Conservation (phyloP, 2,113 vertebrate species). For the Rynchops niger region DNA sequence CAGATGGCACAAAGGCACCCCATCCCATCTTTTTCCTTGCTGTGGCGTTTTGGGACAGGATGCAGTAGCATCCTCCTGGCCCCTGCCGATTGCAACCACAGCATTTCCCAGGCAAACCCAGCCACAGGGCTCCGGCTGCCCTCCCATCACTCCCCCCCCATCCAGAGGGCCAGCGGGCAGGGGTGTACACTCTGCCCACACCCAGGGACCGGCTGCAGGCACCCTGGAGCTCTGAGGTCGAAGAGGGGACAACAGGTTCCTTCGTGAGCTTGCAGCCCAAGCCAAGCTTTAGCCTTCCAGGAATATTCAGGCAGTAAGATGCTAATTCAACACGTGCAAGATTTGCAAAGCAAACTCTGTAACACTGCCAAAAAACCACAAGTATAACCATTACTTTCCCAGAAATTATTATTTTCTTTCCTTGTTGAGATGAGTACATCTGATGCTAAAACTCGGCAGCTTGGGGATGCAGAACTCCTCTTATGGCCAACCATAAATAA, state of each 20-base stretch:
- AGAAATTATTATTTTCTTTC: background rate
- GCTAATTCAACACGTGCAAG: background rate
- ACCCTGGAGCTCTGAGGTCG: rapidly evolving
- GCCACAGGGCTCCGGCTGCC: rapidly evolving
- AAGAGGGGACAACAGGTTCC: rapidly evolving
- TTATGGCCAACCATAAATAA: background rate
- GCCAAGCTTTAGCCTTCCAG: background rate
- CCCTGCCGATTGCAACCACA: rapidly evolving
- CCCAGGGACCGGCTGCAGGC: rapidly evolving
- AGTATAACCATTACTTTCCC: background rate
- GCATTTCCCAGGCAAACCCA: background rate
- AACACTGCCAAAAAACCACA: background rate
- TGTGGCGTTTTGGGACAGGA: background rate
- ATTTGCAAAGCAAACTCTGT: background rate
- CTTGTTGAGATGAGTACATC: background rate
- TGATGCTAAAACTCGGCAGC: background rate
- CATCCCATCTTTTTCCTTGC: background rate
- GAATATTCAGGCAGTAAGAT: background rate
- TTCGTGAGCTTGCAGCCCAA: background rate
- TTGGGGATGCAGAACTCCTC: background rate
- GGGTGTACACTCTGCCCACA: background rate
- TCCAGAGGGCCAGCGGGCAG: background rate
- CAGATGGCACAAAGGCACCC: background rate
- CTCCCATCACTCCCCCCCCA: background rate
- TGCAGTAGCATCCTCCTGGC: background rate